Conservation (phyloP, 2,888 invertebrate genomes). For the Heliconius hortense region DNA sequence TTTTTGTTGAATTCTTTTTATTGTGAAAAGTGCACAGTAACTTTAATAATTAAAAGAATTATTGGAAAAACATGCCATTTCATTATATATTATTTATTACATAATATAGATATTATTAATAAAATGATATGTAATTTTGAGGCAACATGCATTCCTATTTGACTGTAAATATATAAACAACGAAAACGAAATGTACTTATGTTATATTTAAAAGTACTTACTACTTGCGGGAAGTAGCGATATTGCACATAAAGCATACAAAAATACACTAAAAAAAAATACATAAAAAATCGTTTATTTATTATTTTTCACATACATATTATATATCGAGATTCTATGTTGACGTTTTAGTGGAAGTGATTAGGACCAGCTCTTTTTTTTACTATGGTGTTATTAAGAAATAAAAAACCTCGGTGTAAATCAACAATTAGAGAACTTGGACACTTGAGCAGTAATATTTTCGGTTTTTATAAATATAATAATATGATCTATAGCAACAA, state of each 20-base stretch:
- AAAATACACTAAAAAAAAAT: slow-evolving; percentile 1
- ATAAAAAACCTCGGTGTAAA: too few species aligned
- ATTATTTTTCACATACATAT: too few species aligned
- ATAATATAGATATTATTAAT: slow-evolving; percentile 8
- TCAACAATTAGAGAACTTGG: background rate
- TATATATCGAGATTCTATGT: too few species aligned
- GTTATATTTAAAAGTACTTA: background rate
- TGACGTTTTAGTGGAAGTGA: too few species aligned
- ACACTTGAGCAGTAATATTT: background rate
- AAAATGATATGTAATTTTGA: slow-evolving; percentile 33
- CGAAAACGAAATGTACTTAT: background rate
- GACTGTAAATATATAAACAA: background rate
- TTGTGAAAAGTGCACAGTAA: too few species aligned
- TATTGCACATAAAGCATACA: slow-evolving; percentile 3
- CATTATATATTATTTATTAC: background rate
- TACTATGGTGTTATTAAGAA: too few species aligned
- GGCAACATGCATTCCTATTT: slow-evolving; percentile 14
- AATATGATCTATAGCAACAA: background rate
- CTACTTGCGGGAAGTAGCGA: background rate
- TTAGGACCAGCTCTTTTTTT: too few species aligned
- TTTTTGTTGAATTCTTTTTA: too few species aligned
- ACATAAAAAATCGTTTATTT: too few species aligned
- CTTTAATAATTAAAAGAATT: background rate
- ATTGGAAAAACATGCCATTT: slow-evolving; percentile 16
- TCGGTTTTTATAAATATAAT: background rate